Base-by-base conservation (phyloP, 2,888 invertebrate species). In the Hypercompe scribonia region DNA sequence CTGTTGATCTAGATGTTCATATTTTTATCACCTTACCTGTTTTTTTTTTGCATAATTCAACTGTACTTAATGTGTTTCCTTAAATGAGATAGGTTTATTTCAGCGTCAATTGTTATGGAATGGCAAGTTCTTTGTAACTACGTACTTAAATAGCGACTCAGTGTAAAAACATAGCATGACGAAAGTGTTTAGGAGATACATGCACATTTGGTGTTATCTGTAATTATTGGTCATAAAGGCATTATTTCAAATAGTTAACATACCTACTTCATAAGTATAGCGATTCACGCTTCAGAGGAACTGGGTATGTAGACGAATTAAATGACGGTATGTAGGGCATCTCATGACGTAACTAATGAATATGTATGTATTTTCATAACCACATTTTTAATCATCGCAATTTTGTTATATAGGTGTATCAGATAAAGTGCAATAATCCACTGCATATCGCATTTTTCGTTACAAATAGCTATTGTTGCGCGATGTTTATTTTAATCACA, bases 281-380 rank as follows among this genome's bases (percentile, higher is more conserved):
- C 88, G 82, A 86, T 92, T 91, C 89, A 92, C 90, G 91, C 90
- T 90, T 86, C 86, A 90, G 86, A 88, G 85, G 88, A 89, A 87
- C 70, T 82, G 79, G 76, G 78, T 84, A 87, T 86, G 87, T 87
- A 83, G 86, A 79, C 77, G 79, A 84, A 84, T 81, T 84, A 87
- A 87, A 85, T 80, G 84, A 79, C 82, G 77, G 79, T 85, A 91
- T 89, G 87, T 92, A 87, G 92, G 93, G 88, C 92, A 89, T 74
- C 28, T 74, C 69, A 67, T 93, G 88, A 93, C 88, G 93, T 92
- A 93, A 93, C 89, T 88, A 84, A 89, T 88, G 88, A 91, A 91
- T 90, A 87, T 84, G 78, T 84, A 90, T 84, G 87, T 81, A 89
- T 92, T 90, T 92, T 91, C 90, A 92, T 92, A 92, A 91, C 90